Evolutionary conservation across 1,140 invertebrate genomes (phyloP), one percentile per base, ranked within the genome.

Genomic region (Temnothorax longispinosus): DNA sequence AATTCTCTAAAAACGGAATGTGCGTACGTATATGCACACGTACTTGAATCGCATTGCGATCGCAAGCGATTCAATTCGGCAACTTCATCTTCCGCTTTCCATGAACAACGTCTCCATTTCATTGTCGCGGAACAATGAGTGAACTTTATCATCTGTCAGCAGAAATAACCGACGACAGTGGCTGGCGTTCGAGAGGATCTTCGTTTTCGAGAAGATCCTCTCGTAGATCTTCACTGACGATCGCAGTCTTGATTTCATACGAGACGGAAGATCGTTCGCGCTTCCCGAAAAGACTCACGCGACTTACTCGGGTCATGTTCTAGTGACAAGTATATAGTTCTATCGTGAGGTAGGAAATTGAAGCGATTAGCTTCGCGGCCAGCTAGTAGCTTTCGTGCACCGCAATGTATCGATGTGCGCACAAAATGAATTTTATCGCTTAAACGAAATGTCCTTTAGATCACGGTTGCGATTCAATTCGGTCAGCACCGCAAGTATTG

Each of bases 311-410:
- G 35, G 41, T 64, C 62, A 60, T 52, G 52, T 74, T 82, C 78
- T 4, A 82, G 11, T 41, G 1, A 27, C 78, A 4, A 82, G 11
- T 47, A n/a, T n/a, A n/a, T n/a, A 56, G 13, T 71, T 54, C 13
- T 47, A n/a, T 13, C 44, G 47, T 5, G 13, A 47, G 47, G 11
- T 11, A 21, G 27, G 72, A 86, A 82, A 74, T 87, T 56, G 18
- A 50, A 54, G 18, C 35, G 65, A 86, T 81, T 86, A 87, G 13
- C 58, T 64, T 62, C 47, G 77, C 41, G 35, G 35, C 32, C 47
- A 15, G 5, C 21, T 62, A 11, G 18, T 18, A 58, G 21, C 75
- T 47, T 32, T 27, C 10, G 8, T 41, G 54, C 38, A 18, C 5
- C 58, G 18, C 47, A 21, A 47, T n/a, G 76, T 65, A 64, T 65